Evolutionary conservation across 2,888 invertebrate genomes (phyloP).

Genomic region (Teleogryllus oceanicus): DNA sequence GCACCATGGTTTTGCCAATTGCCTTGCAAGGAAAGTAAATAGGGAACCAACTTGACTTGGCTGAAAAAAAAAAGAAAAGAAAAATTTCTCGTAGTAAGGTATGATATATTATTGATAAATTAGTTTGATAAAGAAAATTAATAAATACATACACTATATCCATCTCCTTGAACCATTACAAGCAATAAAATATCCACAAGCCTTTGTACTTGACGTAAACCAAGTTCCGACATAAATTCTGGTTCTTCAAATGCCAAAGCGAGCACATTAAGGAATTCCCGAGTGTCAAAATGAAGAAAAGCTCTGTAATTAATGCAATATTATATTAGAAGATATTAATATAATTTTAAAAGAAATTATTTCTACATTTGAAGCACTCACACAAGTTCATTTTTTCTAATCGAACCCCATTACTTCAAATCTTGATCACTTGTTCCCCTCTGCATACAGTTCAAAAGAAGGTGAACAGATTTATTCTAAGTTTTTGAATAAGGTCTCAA

Average conservation of each 20-base stretch:
- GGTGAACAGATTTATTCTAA: no score
- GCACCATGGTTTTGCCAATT: slow-evolving; percentile 54
- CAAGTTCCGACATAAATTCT: slow-evolving; percentile 71
- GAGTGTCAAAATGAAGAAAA: slow-evolving; percentile 74
- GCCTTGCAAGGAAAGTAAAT: slow-evolving; percentile 63
- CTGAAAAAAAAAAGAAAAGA: slow-evolving; percentile 43
- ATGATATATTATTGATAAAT: background rate
- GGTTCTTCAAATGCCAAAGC: slow-evolving; percentile 79
- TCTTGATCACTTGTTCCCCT: no score
- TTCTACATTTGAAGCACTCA: background rate
- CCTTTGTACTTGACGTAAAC: slow-evolving; percentile 66
- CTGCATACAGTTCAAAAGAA: no score
- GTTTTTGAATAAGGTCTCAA: no score
- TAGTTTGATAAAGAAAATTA: background rate
- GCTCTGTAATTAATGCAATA: slow-evolving; percentile 50
- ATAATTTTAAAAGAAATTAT: slow-evolving; percentile 21
- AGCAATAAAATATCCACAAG: slow-evolving; percentile 74
- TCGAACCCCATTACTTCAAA: no score
- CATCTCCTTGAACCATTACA: slow-evolving; percentile 64
- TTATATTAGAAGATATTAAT: slow-evolving; percentile 20
- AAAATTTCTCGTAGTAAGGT: background rate
- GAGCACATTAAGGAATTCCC: slow-evolving; percentile 81
- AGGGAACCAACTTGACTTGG: slow-evolving; percentile 61
- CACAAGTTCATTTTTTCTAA: background rate
- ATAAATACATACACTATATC: slow-evolving; percentile 58